Evolutionary conservation across 2,888 invertebrate species (phyloP).

Genomic region (Adelphocoris suturalis): DNA sequence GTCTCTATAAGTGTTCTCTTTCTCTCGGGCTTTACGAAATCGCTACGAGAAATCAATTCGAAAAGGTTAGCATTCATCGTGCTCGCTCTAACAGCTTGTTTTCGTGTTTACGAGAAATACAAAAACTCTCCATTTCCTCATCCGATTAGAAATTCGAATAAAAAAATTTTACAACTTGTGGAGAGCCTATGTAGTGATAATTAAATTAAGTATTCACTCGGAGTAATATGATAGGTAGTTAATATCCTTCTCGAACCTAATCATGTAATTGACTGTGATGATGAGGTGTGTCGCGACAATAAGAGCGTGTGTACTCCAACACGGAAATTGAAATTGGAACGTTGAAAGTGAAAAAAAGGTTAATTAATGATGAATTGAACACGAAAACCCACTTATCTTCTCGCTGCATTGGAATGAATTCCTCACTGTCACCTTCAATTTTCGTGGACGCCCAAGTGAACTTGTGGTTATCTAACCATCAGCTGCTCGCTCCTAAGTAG

Average conservation of each 20-base stretch:
- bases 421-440: not conserved
- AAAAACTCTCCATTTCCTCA: too few relatives aligned
- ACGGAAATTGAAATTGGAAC: not conserved
- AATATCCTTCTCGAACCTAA: not conserved
- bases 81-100: too few relatives aligned
- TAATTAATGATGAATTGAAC: not conserved
- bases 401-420: not conserved
- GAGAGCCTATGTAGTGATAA: not conserved
- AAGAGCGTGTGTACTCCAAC: not conserved
- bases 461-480: conserved; percentile 18
- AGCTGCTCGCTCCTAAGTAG: conserved; percentile 22
- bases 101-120: too few relatives aligned
- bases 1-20: too few relatives aligned
- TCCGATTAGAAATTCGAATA: too few relatives aligned
- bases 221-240: not conserved
- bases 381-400: not conserved
- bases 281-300: not conserved
- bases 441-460: not conserved
- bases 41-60: too few relatives aligned
- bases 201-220: not conserved
- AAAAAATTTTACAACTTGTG: not conserved
- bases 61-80: too few relatives aligned
- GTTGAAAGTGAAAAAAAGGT: not conserved
- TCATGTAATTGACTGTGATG: not conserved
- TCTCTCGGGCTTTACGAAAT: too few relatives aligned